Conservation (phyloP, 2,888 invertebrate species). For the Allophyes oxyacanthae region DNA sequence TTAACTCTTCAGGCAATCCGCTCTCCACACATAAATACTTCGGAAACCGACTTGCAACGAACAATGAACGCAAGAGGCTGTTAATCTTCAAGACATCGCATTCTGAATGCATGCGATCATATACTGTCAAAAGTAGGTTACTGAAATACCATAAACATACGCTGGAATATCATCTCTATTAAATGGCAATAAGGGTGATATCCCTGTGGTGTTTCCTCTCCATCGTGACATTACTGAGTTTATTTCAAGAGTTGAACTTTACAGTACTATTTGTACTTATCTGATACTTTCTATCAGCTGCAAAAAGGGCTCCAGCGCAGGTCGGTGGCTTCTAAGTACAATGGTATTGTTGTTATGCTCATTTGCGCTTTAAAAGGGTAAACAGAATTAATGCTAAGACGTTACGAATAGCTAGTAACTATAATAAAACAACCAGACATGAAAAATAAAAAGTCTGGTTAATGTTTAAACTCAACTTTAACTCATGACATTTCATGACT, state of each 20-base stretch:
- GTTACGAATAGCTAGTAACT: neutral
- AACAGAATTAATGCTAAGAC: conserved; percentile 2
- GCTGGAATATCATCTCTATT: conserved; percentile 32
- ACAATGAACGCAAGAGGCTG: conserved; percentile 44
- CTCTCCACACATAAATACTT: conserved; percentile 42
- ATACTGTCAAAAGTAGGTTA: conserved; percentile 55
- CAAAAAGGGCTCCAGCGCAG: conserved; percentile 47
- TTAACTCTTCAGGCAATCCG: conserved; percentile 3
- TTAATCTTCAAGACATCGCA: conserved; percentile 42
- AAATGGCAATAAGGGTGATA: conserved; percentile 19
- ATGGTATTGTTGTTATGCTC: conserved; percentile 19
- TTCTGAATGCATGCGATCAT: conserved; percentile 53
- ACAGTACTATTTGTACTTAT: conserved; percentile 69
- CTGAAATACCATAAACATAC: conserved; percentile 51
- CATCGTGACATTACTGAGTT: conserved; percentile 70
- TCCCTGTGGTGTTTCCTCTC: conserved; percentile 14
- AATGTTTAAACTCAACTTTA: too few species aligned
- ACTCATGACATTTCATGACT: too few species aligned
- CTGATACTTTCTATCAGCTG: conserved; percentile 68
- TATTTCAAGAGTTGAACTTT: conserved; percentile 81
- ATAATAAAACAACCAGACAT: too few species aligned
- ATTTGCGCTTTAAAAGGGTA: conserved; percentile 10
- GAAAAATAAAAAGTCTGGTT: too few species aligned
- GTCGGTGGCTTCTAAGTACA: conserved; percentile 35
- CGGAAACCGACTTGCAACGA: conserved; percentile 15